Percentiles rank a stretch among this genome's conserved stretches.
These are phyloP conservation scores for Metallyticus violacea DNA, from an alignment of 2,888 invertebrate species.

Conservation along the genomic window DNA sequence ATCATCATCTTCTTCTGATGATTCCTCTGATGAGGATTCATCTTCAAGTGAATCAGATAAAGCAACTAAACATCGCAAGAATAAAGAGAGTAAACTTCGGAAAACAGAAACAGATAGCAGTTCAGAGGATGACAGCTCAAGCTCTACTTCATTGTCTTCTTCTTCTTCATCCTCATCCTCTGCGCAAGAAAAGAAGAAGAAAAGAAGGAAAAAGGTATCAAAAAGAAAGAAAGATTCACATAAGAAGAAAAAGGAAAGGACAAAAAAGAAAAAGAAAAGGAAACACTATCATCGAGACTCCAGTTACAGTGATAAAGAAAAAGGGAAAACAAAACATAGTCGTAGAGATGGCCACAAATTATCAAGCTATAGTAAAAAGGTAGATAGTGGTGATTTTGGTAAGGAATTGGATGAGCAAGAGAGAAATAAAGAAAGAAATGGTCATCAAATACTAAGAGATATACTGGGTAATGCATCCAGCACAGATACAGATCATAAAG, in stretches of 20 bases:
- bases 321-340: neutral
- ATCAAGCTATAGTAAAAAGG: neutral
- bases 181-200: slow-evolving; percentile 9
- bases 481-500: neutral
- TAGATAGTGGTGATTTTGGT: neutral
- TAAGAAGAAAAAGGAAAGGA: slow-evolving; percentile 14
- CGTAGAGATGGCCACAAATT: neutral
- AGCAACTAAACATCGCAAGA: neutral
- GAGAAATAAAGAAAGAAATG: neutral
- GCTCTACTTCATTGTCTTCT: neutral
- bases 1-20: neutral
- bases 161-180: slow-evolving; percentile 20
- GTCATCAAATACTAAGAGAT: neutral
- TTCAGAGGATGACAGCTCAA: neutral
- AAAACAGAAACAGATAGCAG: neutral
- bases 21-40: slow-evolving; percentile 23
- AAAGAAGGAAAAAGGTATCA: slow-evolving; percentile 1
- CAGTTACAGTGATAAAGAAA: slow-evolving; percentile 9
- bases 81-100: slow-evolving; percentile 8
- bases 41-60: slow-evolving; percentile 23
- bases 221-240: slow-evolving; percentile 3
- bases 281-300: neutral
- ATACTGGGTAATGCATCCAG: neutral
- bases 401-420: neutral
- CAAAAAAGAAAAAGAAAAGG: slow-evolving; percentile 12